phyloP scores from a whole-genome alignment of 2,113 vertebrate genomes.

The Tapirus terrestris region DNA sequence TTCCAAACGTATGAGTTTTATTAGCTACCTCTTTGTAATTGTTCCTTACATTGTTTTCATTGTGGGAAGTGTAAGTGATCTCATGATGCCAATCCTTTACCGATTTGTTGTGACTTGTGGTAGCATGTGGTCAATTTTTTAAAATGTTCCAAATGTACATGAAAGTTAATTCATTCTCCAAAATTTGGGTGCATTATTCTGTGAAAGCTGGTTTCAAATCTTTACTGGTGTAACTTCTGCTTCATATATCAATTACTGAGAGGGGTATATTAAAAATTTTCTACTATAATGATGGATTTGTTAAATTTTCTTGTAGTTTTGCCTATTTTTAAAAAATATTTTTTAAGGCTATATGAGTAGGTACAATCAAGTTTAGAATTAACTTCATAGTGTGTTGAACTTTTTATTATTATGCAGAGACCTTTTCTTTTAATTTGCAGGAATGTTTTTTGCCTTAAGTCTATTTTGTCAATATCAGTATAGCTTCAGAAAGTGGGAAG shows the following conservation, averaged over 20 bases:
- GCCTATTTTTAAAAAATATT: neutral
- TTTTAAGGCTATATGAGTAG: neutral
- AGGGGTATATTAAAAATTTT: neutral
- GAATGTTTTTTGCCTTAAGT: neutral
- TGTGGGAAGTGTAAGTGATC: neutral
- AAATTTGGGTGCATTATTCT: neutral
- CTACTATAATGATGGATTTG: neutral
- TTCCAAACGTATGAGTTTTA: neutral
- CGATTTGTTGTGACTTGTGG: neutral
- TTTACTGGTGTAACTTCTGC: neutral
- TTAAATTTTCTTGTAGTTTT: constrained; percentile 20
- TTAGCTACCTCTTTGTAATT: neutral
- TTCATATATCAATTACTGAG: neutral
- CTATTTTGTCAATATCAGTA: neutral
- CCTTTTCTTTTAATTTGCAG: neutral
- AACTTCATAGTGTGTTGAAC: neutral
- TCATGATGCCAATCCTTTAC: neutral
- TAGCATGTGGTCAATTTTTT: neutral
- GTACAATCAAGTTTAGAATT: neutral
- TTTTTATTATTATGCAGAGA: neutral
- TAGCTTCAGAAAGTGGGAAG: neutral
- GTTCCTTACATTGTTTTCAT: neutral
- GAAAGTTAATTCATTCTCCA: neutral
- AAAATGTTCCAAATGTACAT: neutral
- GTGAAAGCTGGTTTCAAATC: neutral